Evolutionary conservation across 2,888 invertebrate genomes (phyloP).

Genomic region (Apamea epomidion): DNA sequence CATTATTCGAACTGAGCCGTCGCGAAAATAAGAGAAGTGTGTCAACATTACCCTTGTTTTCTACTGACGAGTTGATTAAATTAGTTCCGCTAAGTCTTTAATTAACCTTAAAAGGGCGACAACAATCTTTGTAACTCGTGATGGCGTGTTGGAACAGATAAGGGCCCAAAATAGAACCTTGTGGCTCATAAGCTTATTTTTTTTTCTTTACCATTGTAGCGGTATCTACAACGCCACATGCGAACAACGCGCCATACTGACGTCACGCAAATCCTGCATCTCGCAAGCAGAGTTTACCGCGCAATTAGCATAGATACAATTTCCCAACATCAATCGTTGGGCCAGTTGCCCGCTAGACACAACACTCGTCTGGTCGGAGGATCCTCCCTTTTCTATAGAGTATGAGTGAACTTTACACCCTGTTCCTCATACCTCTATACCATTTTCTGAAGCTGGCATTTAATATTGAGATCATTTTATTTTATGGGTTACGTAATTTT

Average conservation of each 20-base stretch:
- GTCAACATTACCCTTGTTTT: background rate
- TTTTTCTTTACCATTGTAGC: too few species aligned
- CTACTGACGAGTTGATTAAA: background rate
- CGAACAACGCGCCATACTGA: too few species aligned
- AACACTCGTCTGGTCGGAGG: too few species aligned
- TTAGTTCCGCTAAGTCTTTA: background rate
- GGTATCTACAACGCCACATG: too few species aligned
- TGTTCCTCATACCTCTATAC: too few species aligned
- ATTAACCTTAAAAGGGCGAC: background rate
- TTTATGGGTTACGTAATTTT: background rate
- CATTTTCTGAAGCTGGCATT: background rate
- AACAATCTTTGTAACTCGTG: background rate
- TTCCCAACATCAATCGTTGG: too few species aligned
- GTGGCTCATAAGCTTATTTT: background rate
- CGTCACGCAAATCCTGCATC: too few species aligned
- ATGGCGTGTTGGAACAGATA: background rate
- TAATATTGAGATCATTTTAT: background rate
- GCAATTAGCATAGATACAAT: too few species aligned
- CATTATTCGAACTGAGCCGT: background rate
- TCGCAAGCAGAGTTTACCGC: too few species aligned
- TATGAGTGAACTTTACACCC: too few species aligned
- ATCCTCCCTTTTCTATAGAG: too few species aligned
- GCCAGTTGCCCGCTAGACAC: too few species aligned
- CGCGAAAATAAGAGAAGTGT: background rate
- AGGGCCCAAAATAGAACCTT: background rate